Base-by-base conservation (phyloP, 2,113 vertebrate genomes). In the Pseudorhombus dupliciocellatus region DNA sequence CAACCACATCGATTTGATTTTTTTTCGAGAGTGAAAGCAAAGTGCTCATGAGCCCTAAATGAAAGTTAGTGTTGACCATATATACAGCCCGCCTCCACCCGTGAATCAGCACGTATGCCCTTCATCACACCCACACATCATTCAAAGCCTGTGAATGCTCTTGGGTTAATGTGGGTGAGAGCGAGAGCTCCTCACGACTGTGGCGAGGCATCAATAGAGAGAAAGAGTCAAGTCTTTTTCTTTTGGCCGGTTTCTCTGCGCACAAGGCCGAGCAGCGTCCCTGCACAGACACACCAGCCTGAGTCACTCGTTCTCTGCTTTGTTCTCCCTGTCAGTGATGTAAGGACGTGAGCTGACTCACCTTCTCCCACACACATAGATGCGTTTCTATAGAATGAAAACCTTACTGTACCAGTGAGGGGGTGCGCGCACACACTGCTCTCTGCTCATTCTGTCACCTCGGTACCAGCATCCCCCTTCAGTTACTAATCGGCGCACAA, bases 401-500 rank as follows among this genome's bases (percentile, higher is more conserved):
- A 34, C 24, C 52, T 11, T 24, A 50, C 52, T 37, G 59, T 50
- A 21, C 20, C 22, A 40, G 21, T 26, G 52, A 56, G 18, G 8
- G 20, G 46, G 20, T 42, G 75, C 46, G 64, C 40, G 48, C 60
- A 61, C 76, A 61, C 58, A 31, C 28, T 34, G 58, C 66, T 50
- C 57, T 73, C 70, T 7, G 28, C 60, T 68, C 65, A 56, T 68
- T 82, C 78, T 90, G 80, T 84, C 79, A 79, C 87, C 79, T 88
- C 66, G 34, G 82, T 77, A 83, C 80, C 80, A 81, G 64, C 44
- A 66, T 64, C 59, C 73, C 65, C 70, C 75, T 84, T 76, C 75
- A 77, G 77, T 75, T 81, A 48, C 83, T 91, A 87, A 91, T 81
- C 87, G 81, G 77, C 80, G 69, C 50, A 57, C 76, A 80, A 61